Evolutionary conservation across 2,888 invertebrate genomes (phyloP).

Genomic region (Ichneumon xanthorius): DNA sequence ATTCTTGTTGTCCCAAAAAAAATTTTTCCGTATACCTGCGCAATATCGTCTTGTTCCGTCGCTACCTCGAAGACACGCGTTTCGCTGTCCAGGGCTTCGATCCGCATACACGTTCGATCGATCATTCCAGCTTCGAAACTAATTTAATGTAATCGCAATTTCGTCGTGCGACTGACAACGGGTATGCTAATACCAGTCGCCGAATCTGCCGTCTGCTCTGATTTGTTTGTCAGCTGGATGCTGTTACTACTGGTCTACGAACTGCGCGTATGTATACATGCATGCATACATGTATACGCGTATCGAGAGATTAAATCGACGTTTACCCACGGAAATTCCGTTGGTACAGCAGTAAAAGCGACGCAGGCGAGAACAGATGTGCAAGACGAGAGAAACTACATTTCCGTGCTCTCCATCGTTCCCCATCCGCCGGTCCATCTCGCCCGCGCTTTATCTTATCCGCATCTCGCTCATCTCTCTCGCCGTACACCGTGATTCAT

Average conservation of each 20-base stretch:
- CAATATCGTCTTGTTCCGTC: not conserved
- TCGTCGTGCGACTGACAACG: slow-evolving; percentile 32
- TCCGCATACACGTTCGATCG: slow-evolving; percentile 2
- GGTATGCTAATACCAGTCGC: slow-evolving; percentile 12
- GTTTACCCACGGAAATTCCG: slow-evolving; percentile 25
- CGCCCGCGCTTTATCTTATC: slow-evolving; percentile 5
- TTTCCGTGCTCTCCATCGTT: slow-evolving; percentile 2
- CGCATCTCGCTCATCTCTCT: not conserved
- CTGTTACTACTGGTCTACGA: slow-evolving; percentile 28
- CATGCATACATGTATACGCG: not conserved
- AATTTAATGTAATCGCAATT: slow-evolving; percentile 55
- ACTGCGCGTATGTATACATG: not conserved
- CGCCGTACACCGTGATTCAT: not conserved
- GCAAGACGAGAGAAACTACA: slow-evolving; percentile 20
- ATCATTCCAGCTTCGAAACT: slow-evolving; percentile 25
- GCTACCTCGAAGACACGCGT: not conserved
- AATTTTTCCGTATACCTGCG: too few relatives aligned
- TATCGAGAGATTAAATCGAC: slow-evolving; percentile 48
- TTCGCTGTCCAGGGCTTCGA: not conserved
- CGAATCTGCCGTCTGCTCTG: slow-evolving; percentile 12
- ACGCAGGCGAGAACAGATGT: slow-evolving; percentile 2
- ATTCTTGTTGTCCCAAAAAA: too few relatives aligned
- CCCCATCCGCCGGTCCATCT: not conserved
- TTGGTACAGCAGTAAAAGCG: slow-evolving; percentile 10
- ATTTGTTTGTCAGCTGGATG: slow-evolving; percentile 45